Conservation (phyloP, 1,140 invertebrate genomes). For the Eurosta solidaginis region DNA sequence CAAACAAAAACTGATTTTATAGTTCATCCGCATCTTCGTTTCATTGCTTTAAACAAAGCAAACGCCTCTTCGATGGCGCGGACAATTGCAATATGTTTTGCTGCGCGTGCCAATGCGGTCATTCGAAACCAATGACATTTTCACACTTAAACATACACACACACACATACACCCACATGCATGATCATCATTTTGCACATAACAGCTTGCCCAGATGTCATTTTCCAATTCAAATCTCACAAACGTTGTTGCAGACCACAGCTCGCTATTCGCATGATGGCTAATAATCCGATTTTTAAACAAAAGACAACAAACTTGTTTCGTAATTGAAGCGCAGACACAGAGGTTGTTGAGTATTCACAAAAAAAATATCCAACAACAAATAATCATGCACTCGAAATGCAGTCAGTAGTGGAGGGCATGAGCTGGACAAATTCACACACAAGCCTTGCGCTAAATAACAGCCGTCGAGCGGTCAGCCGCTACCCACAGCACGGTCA, state of each 20-base stretch:
- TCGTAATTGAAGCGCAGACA: constrained; percentile 30
- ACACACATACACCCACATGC: not conserved
- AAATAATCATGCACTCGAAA: not conserved
- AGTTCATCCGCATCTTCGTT: not conserved
- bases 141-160: not conserved
- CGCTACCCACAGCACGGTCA: not conserved
- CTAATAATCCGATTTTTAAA: constrained; percentile 34
- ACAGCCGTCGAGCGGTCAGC: not conserved
- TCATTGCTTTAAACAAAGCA: not conserved
- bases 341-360: no score
- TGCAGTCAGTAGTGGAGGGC: not conserved
- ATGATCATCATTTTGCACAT: no score
- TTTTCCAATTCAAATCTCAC: not conserved
- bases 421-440: not conserved
- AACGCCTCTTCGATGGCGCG: not conserved
- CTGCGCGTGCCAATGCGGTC: constrained; percentile 19
- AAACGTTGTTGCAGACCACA: not conserved
- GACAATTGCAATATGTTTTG: not conserved
- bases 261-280: not conserved
- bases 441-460: not conserved
- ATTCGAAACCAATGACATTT: not conserved
- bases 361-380: no score
- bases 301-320: constrained; percentile 30
- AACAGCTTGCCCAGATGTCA: constrained; percentile 31
- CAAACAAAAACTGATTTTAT: not conserved